These are phyloP conservation scores for Ammodramus savannarum DNA, from an alignment of 2,113 vertebrate species.

Conservation along the genomic window DNA sequence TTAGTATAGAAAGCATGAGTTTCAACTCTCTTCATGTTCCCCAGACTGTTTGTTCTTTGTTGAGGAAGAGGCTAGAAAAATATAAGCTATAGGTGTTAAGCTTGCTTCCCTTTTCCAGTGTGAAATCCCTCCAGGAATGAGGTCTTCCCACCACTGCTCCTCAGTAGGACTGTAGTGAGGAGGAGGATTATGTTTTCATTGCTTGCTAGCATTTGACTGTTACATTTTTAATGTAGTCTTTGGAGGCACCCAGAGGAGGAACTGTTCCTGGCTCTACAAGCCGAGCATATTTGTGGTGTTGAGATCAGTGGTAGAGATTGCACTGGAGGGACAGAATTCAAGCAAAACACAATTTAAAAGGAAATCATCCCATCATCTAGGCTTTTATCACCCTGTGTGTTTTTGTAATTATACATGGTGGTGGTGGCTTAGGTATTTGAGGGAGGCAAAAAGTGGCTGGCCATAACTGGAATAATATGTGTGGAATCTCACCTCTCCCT, in stretches of 20 bases:
- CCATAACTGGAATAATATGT: constrained; percentile 13
- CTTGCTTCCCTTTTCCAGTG: neutral
- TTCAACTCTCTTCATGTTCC: neutral
- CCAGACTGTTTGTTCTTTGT: fast-evolving
- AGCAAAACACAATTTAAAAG: neutral
- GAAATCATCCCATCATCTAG: neutral
- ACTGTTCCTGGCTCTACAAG: neutral
- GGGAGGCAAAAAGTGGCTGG: neutral
- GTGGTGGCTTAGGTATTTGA: neutral
- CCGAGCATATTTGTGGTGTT: neutral
- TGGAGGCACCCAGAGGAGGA: neutral
- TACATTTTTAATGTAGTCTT: neutral
- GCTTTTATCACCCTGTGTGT: neutral
- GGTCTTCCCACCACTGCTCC: neutral
- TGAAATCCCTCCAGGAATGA: neutral
- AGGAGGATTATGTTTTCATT: neutral
- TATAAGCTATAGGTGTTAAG: neutral
- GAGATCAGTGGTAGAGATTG: neutral
- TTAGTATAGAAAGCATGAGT: neutral
- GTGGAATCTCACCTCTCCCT: neutral
- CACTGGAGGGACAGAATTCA: neutral
- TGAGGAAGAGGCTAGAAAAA: neutral
- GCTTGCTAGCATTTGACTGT: neutral
- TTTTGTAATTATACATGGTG: neutral
- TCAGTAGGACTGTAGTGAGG: neutral